Evolutionary conservation across 2,113 vertebrate genomes (phyloP).

Genomic region (Alces alces): DNA sequence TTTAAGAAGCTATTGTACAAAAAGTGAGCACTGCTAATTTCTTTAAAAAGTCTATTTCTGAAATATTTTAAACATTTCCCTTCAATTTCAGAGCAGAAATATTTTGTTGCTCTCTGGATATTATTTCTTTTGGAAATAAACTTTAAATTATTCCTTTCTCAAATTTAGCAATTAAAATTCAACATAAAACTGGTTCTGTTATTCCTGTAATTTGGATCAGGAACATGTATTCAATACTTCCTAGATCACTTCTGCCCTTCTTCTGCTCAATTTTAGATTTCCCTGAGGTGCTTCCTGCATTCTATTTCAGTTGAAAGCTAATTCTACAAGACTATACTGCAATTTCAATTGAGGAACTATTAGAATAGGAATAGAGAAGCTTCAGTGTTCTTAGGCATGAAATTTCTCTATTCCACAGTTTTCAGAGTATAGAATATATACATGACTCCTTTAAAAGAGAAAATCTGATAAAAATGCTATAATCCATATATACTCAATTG

Average conservation of each 20-base stretch:
- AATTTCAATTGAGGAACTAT: not conserved
- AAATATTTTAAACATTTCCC: not conserved
- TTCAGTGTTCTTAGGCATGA: not conserved
- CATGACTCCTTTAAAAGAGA: not conserved
- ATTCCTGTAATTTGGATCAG: not conserved
- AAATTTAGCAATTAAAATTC: not conserved
- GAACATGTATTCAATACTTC: not conserved
- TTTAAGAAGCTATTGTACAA: not conserved
- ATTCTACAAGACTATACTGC: not conserved
- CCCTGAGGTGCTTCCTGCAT: not conserved
- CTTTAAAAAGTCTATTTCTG: not conserved
- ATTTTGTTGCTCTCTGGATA: not conserved
- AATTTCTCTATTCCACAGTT: not conserved
- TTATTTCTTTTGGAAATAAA: not conserved
- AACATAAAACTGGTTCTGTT: not conserved
- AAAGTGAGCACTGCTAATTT: not conserved
- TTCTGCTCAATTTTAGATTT: not conserved
- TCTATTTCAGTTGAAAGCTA: not conserved
- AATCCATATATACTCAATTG: not conserved
- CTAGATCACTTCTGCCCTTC: not conserved
- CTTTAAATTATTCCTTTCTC: not conserved
- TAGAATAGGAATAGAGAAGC: not conserved
- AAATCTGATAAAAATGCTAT: not conserved
- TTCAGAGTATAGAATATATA: not conserved
- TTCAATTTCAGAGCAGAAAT: not conserved